Percentiles rank a stretch among this genome's conserved stretches.
These are phyloP conservation scores for Pseudocheirus occidentalis DNA, from an alignment of 2,797 vertebrate species.

Conservation along the genomic window DNA sequence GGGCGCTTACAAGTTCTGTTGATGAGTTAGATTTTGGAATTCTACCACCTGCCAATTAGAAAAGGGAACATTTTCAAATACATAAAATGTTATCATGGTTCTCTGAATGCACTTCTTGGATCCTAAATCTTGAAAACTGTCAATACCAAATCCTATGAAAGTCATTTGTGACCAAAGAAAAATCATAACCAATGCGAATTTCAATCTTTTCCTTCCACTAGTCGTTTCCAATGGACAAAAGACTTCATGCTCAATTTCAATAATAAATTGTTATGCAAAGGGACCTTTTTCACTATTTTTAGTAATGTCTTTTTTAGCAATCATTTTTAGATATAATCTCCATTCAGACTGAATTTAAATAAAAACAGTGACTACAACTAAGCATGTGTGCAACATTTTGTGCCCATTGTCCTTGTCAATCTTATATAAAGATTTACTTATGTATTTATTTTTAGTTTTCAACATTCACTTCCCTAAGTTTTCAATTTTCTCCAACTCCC, in stretches of 20 bases:
- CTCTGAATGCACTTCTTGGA: background rate
- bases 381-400: background rate
- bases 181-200: slow-evolving; percentile 58
- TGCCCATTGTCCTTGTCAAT: background rate
- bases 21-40: slow-evolving; percentile 51
- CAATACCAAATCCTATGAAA: slow-evolving; percentile 36
- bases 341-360: background rate
- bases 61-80: slow-evolving; percentile 15
- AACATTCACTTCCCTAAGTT: too few relatives aligned
- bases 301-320: background rate
- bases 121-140: slow-evolving; percentile 22
- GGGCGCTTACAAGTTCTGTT: slow-evolving; percentile 32
- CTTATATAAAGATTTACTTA: too few relatives aligned
- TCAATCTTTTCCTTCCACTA: slow-evolving; percentile 60
- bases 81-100: slow-evolving; percentile 18
- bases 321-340: background rate
- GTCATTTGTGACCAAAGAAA: slow-evolving; percentile 30
- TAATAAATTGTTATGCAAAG: slow-evolving; percentile 56
- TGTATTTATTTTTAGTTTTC: too few relatives aligned
- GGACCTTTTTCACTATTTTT: background rate
- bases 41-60: slow-evolving; percentile 65
- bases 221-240: slow-evolving; percentile 84
- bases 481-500: too few relatives aligned
- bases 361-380: background rate
- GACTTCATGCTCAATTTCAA: slow-evolving; percentile 80